phyloP scores from a whole-genome alignment of 2,797 vertebrate species.

The Apodemus agrarius region DNA sequence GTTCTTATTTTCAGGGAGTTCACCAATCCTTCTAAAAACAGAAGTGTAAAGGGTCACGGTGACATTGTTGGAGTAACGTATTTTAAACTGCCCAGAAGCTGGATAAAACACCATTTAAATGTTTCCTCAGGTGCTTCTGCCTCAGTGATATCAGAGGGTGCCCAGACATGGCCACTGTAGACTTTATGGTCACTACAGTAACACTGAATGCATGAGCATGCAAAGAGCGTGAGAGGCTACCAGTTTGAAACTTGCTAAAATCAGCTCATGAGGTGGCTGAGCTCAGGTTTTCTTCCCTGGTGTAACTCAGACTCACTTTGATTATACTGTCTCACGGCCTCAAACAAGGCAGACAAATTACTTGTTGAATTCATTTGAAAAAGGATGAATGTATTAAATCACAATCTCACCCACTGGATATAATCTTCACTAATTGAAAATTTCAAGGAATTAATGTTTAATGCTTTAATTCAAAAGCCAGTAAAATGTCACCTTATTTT shows the following conservation, averaged over 20 bases:
- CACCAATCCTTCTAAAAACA: neutral
- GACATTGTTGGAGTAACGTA: slow-evolving; percentile 6
- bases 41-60: neutral
- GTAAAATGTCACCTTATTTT: slow-evolving; percentile 66
- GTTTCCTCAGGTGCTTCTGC: slow-evolving; percentile 43
- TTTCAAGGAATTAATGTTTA: slow-evolving; percentile 72
- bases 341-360: slow-evolving; percentile 65
- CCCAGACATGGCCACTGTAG: neutral
- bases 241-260: slow-evolving; percentile 67
- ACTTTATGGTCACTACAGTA: slow-evolving; percentile 70
- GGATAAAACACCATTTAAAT: slow-evolving; percentile 37
- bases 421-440: slow-evolving; percentile 50
- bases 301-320: slow-evolving; percentile 52
- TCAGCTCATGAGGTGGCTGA: slow-evolving; percentile 46
- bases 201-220: slow-evolving; percentile 59
- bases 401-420: slow-evolving; percentile 38
- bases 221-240: slow-evolving; percentile 32
- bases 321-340: slow-evolving; percentile 56
- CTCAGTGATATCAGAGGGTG: slow-evolving; percentile 54
- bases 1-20: neutral
- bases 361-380: slow-evolving; percentile 63
- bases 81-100: slow-evolving; percentile 38
- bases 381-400: slow-evolving; percentile 69
- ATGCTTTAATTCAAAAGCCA: slow-evolving; percentile 74
- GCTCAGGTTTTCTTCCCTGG: slow-evolving; percentile 64